Evolutionary conservation across 92 coral and sea anemone genomes (phyloP), one percentile per base, ranked within the genome.

Genomic region (Blastomussa wellsi): DNA sequence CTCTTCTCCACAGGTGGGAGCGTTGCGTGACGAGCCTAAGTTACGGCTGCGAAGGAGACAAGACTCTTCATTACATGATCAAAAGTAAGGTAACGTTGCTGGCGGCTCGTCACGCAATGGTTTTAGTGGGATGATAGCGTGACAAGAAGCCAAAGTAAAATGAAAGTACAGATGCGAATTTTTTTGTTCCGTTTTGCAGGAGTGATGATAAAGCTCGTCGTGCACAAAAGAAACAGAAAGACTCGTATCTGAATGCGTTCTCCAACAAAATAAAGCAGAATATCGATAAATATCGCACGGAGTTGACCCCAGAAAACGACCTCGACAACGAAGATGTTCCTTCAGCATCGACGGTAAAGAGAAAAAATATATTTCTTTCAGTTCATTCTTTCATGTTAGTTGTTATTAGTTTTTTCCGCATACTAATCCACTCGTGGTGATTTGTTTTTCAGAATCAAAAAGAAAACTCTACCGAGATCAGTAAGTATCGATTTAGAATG

Each of bases 271-370:
- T 93, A 33, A 91, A 86, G 81, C 91, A 89, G 75, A 91, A 91
- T 36, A 90, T 93, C 9, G 98, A 94, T 62, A 92, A 89, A 79
- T 92, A 91, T 77, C 91, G 92, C 79, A 74, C 91, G 24, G 95
- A 91, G 32, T 72, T 89, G 47, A 66, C 86, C 0, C 19, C 73
- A 47, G 88, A 74, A 14, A 71, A 80, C 19, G 90, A 64, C 3
- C 81, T 82, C 60, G 94, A 84, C 74, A 59, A 66, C 66, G 86
- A 89, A 19, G 86, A 84, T 22, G 60, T 64, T 1, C 36, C 87
- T 5, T 47, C 76, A 13, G 59, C 82, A 10, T 74, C 90, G 51
- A 65, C 84, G 92, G 92, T 72, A 60, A 36, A 4, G 14, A 51
- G 14, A 51, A 4, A 51, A 17, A 53, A 19, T 19, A 17, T 17